phyloP scores from a whole-genome alignment of 2,888 invertebrate genomes.

The Drosophila mimica region DNA sequence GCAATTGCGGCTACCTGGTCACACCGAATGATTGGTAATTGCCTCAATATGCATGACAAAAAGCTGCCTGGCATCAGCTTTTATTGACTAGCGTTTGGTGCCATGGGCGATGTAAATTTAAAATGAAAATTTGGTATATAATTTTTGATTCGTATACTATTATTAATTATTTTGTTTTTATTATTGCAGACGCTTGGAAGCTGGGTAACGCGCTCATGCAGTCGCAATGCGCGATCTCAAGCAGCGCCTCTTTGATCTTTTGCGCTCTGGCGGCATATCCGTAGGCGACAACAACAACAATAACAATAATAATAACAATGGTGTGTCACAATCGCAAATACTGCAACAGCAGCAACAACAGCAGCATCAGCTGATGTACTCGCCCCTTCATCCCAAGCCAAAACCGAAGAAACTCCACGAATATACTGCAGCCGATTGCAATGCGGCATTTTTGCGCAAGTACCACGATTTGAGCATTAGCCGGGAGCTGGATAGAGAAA shows the following conservation, averaged over 20 bases:
- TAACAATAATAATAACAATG: constrained; percentile 4
- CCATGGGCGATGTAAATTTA: neutral
- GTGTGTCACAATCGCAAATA: constrained; percentile 13
- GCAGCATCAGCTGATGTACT: constrained; percentile 20
- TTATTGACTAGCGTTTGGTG: neutral
- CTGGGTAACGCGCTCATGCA: constrained; percentile 25
- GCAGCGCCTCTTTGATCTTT: constrained; percentile 83
- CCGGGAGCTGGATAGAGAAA: constrained; percentile 21
- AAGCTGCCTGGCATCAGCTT: neutral
- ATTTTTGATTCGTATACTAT: neutral
- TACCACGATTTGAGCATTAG: constrained; percentile 80
- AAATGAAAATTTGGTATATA: neutral
- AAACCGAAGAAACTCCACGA: constrained; percentile 84
- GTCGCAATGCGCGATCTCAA: constrained; percentile 84
- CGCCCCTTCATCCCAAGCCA: constrained; percentile 49
- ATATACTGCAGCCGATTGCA: constrained; percentile 83
- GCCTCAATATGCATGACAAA: neutral
- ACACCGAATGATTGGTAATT: neutral
- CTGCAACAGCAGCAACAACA: constrained; percentile 44
- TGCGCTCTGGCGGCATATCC: constrained; percentile 79
- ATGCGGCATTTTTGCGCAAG: constrained; percentile 82
- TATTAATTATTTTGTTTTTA: neutral
- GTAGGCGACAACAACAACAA: constrained; percentile 55
- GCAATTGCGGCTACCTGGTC: neutral
- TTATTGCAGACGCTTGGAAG: constrained; percentile 34